Conservation (phyloP, 2,888 invertebrate species). For the Caenorhabditis virilis region DNA sequence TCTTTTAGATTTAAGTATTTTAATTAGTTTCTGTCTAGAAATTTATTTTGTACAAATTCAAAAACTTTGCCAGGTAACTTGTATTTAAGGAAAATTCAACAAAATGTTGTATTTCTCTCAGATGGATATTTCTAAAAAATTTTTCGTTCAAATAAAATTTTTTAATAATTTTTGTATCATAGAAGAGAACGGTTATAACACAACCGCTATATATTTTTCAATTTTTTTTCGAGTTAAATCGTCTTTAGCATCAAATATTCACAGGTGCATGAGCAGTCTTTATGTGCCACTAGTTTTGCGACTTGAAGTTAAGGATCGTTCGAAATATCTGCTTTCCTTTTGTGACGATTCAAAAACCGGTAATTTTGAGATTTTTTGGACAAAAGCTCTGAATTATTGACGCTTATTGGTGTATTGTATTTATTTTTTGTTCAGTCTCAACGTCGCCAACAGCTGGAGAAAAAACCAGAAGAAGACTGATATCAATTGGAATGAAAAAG, state of each 20-base stretch:
- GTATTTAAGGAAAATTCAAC: too few species aligned
- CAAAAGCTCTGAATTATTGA: too few species aligned
- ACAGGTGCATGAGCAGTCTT: constrained; percentile 19
- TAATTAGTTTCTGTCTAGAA: too few species aligned
- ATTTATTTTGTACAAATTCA: neutral
- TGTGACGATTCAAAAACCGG: constrained; percentile 26
- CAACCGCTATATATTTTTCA: too few species aligned
- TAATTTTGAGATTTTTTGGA: too few species aligned
- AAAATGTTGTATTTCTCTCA: too few species aligned
- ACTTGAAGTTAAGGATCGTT: constrained; percentile 31
- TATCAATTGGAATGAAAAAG: constrained; percentile 27
- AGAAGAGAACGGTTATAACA: too few species aligned
- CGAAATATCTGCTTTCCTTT: constrained; percentile 20
- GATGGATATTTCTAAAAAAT: too few species aligned
- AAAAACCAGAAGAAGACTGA: constrained; percentile 35
- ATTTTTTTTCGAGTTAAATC: neutral
- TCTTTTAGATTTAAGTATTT: too few species aligned
- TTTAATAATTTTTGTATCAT: too few species aligned
- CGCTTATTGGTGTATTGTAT: neutral
- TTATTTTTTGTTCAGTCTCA: neutral
- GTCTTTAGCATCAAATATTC: neutral
- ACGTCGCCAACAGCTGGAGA: constrained; percentile 36
- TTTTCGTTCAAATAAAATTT: too few species aligned
- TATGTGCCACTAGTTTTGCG: constrained; percentile 46
- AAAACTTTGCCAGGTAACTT: constrained; percentile 1